A percentile compares a stretch with the other conserved stretches of the same genome.
These are phyloP conservation scores for Rhinogobio ventralis DNA, from an alignment of 2,797 vertebrate genomes.

Conservation along the genomic window DNA sequence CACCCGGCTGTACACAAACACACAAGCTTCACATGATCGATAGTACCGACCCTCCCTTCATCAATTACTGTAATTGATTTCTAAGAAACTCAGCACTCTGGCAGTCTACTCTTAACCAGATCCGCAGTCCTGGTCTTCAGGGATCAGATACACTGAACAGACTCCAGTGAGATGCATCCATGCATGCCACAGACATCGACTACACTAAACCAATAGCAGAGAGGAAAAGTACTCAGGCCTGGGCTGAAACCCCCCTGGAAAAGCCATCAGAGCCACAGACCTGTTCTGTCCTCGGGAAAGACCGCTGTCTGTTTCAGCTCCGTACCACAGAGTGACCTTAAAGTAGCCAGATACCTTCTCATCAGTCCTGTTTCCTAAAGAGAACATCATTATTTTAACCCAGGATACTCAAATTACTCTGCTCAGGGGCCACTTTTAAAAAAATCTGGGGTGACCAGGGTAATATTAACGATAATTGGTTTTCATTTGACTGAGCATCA, in stretches of 20 bases:
- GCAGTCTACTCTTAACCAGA: constrained; percentile 60
- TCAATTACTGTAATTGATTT: constrained; percentile 75
- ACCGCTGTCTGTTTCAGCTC: constrained; percentile 8
- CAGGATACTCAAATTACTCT: not conserved
- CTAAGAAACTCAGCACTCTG: constrained; percentile 57
- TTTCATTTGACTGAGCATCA: not conserved
- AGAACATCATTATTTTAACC: constrained; percentile 6
- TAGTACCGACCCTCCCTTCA: constrained; percentile 64
- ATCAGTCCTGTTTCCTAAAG: not conserved
- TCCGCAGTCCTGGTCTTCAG: constrained; percentile 29
- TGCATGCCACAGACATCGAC: constrained; percentile 56
- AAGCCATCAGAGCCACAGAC: constrained; percentile 22
- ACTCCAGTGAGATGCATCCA: constrained; percentile 76
- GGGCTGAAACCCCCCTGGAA: constrained; percentile 48
- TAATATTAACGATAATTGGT: not conserved
- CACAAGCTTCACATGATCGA: constrained; percentile 70
- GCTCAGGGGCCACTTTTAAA: not conserved
- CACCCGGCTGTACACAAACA: constrained; percentile 67
- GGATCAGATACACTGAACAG: constrained; percentile 67
- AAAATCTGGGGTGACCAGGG: not conserved
- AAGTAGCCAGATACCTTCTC: not conserved
- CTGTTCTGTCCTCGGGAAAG: constrained; percentile 3
- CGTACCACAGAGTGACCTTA: not conserved
- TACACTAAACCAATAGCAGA: constrained; percentile 41
- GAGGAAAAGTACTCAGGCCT: constrained; percentile 61